A percentile compares a stretch with the other conserved stretches of the same genome.
Conservation (phyloP, 2,113 vertebrate genomes). For the Corvus moneduloides region DNA sequence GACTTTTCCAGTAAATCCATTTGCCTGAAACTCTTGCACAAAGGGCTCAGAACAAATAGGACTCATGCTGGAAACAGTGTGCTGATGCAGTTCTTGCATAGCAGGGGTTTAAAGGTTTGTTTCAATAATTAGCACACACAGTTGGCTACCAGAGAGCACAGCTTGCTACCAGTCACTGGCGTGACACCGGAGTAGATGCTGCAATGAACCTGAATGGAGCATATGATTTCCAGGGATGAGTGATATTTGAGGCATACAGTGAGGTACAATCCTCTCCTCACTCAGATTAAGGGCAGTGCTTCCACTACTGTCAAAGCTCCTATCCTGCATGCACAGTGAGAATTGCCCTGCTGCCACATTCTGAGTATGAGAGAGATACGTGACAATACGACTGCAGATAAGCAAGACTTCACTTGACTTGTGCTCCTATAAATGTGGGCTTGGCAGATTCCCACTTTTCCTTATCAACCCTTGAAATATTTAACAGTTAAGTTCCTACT, state of each 20-base stretch:
- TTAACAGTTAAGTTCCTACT: background rate
- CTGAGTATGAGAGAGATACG: rapidly evolving
- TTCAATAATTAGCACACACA: background rate
- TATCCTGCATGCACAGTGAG: rapidly evolving
- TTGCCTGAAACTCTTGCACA: background rate
- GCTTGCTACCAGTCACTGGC: background rate
- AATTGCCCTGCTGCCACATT: background rate
- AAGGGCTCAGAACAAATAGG: background rate
- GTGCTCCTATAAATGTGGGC: background rate
- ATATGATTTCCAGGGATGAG: background rate
- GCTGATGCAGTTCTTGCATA: background rate
- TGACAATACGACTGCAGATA: background rate
- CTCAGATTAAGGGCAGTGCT: background rate
- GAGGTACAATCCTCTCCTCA: background rate
- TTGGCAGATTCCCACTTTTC: background rate
- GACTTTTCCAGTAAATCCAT: background rate
- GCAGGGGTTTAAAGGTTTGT: background rate
- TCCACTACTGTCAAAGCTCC: background rate
- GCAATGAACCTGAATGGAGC: background rate
- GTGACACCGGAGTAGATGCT: background rate
- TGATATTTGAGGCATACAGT: background rate
- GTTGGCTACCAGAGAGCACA: background rate
- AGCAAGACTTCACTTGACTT: background rate
- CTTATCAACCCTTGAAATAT: background rate
- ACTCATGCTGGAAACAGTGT: background rate